Evolutionary conservation across 2,797 vertebrate genomes (phyloP), one percentile per base, ranked within the genome.

Genomic region (Anas bernieri): DNA sequence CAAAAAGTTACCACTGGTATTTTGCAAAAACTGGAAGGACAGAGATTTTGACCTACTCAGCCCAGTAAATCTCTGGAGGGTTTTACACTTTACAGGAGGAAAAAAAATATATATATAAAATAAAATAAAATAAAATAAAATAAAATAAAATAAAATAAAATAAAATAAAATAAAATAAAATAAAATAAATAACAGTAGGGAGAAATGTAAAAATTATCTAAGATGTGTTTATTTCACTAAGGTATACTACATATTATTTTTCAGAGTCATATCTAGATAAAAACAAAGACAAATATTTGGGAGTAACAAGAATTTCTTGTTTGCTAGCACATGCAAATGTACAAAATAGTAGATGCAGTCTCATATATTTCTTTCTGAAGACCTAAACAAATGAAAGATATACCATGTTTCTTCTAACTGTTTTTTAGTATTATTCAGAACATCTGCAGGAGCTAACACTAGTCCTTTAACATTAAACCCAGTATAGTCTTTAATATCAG

Each of bases 1-100:
- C 88, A 92, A 97, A 92, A 97, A 98, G 96, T 97, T 96, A 96
- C 92, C 81, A 86, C 54, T 89, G 66, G 88, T 96, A 97, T 94
- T 97, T 97, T 96, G 95, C 90, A 94, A 98, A 97, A 96, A 96
- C 96, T 97, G 73, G 93, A 97, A 93, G 96, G 96, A 97, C 96
- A 66, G 64, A 95, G 91, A 97, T 93, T 94, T 95, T 95, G 78
- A 95, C 88, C 33, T 66, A 80, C 83, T 95, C 35, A 96, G 43
- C 61, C 59, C 94, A 86, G 64, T 56, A 94, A 97, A 75, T 68
- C 96, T 97, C 94, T 59, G 63, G 91, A 96, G 96, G 70, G 67
- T 3, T 3, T 93, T 96, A 79, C 72, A 80, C 84, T 97, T 96
- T 96, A 96, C 43, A 73, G 94, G 46, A 84, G 85, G 96, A 92